Evolutionary conservation across 2,888 invertebrate genomes (phyloP).

Genomic region (Bruchidius siliquastri): DNA sequence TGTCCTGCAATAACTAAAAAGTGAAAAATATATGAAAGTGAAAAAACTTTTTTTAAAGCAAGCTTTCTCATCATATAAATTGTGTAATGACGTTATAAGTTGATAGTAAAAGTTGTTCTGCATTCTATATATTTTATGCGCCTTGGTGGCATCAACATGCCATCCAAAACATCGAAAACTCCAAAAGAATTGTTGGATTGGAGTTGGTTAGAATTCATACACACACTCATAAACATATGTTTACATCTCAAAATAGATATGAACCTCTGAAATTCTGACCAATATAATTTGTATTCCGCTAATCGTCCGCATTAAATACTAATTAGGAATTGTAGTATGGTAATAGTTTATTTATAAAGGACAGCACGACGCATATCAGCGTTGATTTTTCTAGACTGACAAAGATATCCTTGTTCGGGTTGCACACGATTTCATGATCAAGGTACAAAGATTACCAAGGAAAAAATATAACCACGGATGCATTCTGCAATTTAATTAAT

Average conservation of each 20-base stretch:
- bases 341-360: background rate
- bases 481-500: background rate
- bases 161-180: too few species aligned
- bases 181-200: too few species aligned
- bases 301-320: background rate
- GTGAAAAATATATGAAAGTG: too few species aligned
- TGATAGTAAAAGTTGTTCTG: too few species aligned
- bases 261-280: constrained; percentile 1
- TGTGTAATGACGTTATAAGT: too few species aligned
- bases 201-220: constrained; percentile 5
- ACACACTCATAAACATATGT: background rate
- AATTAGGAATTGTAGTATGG: background rate
- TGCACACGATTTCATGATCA: background rate
- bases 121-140: too few species aligned
- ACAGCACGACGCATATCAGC: background rate
- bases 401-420: background rate
- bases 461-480: background rate
- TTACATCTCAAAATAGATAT: background rate
- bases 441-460: background rate
- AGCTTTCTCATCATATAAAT: too few species aligned
- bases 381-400: background rate
- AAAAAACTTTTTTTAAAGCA: too few species aligned
- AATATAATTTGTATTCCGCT: background rate
- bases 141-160: too few species aligned
- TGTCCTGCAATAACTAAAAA: too few species aligned